Base-by-base conservation (phyloP, 2,888 invertebrate genomes). In the Diabrotica balteata region DNA sequence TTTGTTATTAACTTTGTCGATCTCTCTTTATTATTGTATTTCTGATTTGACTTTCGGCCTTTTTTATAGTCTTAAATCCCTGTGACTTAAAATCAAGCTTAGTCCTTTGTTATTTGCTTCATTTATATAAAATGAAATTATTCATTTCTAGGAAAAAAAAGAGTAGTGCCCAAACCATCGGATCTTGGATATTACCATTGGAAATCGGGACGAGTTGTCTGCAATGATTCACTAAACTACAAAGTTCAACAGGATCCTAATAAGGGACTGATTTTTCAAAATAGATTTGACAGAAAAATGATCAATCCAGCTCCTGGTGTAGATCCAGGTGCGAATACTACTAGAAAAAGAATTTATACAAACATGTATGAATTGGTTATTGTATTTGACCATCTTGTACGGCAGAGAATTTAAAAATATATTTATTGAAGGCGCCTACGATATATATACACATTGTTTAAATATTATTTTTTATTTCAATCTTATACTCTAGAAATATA, bases 101-200 rank as follows among this genome's bases (percentile, higher is more conserved):
- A 32, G 32, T 32, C 5, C 32, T 32, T 32, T 32, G 5, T 32
- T 32, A 32, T 32, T 32, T 32, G 2, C 4, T 32, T 32, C 4
- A 32, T 32, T 17, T 32, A 32, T 32, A 32, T 32, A 5, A 32
- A 32, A 7, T 47, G 6, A 47, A 9, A 47, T 47, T 47, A 10
- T 4, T 4, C 5, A 2, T 47, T 70, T 73, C 54, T 65, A 81
- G 82, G 76, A 45, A 73, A 70, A 42, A 88, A 88, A 74, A 86
- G 86, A 75, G 80, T 96, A 0, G 86, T 88, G 80, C 94, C 95
- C 0, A 86, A 85, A 61, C 86, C 88, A 46, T 88, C 85, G 2
- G 94, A 96, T 81, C 85, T 96, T 7, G 91, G 91, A 11, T 93
- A 90, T 79, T 93, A 90, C 79, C 91, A 95, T 80, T 93, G 93